These are phyloP conservation scores for Mola mola DNA, from an alignment of 2,113 vertebrate genomes.

Conservation along the genomic window DNA sequence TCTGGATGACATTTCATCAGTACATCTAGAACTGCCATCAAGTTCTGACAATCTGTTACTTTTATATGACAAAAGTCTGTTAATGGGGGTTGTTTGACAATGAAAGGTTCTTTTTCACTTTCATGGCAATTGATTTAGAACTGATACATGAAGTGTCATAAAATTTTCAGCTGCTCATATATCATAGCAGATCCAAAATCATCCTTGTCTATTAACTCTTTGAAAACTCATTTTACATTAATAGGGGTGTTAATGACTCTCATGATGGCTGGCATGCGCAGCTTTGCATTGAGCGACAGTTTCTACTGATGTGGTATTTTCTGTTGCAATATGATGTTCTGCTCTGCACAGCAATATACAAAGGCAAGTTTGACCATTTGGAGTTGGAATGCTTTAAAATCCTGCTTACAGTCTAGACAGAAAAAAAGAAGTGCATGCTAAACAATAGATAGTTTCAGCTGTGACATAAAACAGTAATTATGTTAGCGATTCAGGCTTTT, in stretches of 20 bases:
- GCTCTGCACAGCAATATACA: too few relatives aligned
- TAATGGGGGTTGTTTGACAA: constrained; percentile 39
- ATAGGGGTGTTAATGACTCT: constrained; percentile 32
- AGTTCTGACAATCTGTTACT: constrained; percentile 45
- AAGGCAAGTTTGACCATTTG: too few relatives aligned
- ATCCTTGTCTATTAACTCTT: constrained; percentile 47
- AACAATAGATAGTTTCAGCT: too few relatives aligned
- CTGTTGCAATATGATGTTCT: neutral
- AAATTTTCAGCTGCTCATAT: constrained; percentile 64
- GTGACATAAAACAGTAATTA: too few relatives aligned
- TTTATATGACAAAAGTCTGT: constrained; percentile 42
- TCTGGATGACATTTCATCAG: constrained; percentile 68
- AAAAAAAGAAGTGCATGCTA: too few relatives aligned
- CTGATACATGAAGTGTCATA: constrained; percentile 67
- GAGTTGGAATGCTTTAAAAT: too few relatives aligned
- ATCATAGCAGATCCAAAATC: constrained; percentile 56
- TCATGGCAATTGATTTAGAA: constrained; percentile 57
- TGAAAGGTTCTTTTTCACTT: constrained; percentile 37
- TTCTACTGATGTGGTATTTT: neutral
- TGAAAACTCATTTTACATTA: too few relatives aligned
- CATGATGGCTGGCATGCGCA: constrained; percentile 14
- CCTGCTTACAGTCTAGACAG: too few relatives aligned
- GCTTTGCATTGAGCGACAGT: too few relatives aligned
- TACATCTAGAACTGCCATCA: constrained; percentile 33
- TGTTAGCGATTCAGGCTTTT: too few relatives aligned